Conservation (phyloP, 2,888 invertebrate species). For the Machimus atricapillus region DNA sequence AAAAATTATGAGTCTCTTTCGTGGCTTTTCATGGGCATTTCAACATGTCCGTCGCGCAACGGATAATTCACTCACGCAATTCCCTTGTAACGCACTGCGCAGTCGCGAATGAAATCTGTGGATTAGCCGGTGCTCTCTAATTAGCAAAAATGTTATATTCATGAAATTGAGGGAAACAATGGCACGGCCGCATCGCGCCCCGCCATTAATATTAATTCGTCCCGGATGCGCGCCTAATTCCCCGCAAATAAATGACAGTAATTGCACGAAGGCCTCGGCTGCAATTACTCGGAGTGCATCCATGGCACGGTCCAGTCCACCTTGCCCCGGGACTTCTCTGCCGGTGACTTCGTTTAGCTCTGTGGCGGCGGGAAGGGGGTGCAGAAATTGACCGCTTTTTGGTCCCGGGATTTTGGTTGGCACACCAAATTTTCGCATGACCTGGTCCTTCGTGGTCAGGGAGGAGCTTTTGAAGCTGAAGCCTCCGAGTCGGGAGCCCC, state of each 20-base stretch:
- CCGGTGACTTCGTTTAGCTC: background rate
- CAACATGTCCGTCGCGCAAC: conserved; percentile 4
- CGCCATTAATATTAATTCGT: conserved; percentile 14
- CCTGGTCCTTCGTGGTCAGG: background rate
- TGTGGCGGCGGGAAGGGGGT: background rate
- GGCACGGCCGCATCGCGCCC: background rate
- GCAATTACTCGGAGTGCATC: conserved; percentile 34
- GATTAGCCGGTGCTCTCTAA: background rate
- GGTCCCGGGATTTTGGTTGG: background rate
- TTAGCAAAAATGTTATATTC: conserved; percentile 32
- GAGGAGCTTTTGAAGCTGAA: background rate
- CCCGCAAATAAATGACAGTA: conserved; percentile 30
- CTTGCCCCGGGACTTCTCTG: background rate
- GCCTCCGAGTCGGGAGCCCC: conserved; percentile 1
- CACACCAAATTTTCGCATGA: conserved; percentile 3
- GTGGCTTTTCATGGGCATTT: conserved; percentile 8
- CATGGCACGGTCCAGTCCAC: background rate
- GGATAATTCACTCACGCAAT: conserved; percentile 35
- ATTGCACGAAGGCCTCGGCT: conserved; percentile 24
- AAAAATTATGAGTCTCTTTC: conserved; percentile 14
- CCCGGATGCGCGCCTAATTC: conserved; percentile 19
- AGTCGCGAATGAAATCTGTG: background rate
- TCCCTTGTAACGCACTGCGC: conserved; percentile 20
- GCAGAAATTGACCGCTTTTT: background rate
- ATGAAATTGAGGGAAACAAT: conserved; percentile 33